These are phyloP conservation scores for Monomorium pharaonis DNA, from an alignment of 1,140 invertebrate species.

Conservation along the genomic window DNA sequence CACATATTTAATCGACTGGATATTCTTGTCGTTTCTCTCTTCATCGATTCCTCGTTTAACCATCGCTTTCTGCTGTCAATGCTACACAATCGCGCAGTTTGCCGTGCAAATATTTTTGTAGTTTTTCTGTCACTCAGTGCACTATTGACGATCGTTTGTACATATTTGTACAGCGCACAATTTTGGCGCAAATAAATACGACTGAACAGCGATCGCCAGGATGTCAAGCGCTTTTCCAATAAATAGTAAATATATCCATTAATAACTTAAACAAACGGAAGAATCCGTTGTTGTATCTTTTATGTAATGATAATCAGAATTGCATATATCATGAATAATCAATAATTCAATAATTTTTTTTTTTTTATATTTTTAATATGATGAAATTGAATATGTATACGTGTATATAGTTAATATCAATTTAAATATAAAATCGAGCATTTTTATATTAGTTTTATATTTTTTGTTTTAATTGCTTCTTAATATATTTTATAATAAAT, in stretches of 20 bases:
- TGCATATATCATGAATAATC: neutral
- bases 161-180: constrained; percentile 38
- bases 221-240: constrained; percentile 11
- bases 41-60: constrained; percentile 9
- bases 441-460: neutral
- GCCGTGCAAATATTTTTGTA: constrained; percentile 40
- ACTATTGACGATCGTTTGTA: constrained; percentile 7
- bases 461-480: neutral
- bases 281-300: neutral
- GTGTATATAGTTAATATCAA: neutral
- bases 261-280: constrained; percentile 20
- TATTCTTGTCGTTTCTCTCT: constrained; percentile 5
- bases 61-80: neutral
- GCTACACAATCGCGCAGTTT: constrained; percentile 35
- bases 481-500: neutral
- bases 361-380: neutral
- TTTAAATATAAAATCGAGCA: neutral
- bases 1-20: neutral
- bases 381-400: neutral
- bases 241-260: constrained; percentile 22
- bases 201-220: neutral
- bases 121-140: constrained; percentile 27
- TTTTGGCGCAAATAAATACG: constrained; percentile 40
- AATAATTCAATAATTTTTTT: neutral
- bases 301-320: neutral